Conservation (phyloP, 2,888 invertebrate species). For the Acronicta alni region DNA sequence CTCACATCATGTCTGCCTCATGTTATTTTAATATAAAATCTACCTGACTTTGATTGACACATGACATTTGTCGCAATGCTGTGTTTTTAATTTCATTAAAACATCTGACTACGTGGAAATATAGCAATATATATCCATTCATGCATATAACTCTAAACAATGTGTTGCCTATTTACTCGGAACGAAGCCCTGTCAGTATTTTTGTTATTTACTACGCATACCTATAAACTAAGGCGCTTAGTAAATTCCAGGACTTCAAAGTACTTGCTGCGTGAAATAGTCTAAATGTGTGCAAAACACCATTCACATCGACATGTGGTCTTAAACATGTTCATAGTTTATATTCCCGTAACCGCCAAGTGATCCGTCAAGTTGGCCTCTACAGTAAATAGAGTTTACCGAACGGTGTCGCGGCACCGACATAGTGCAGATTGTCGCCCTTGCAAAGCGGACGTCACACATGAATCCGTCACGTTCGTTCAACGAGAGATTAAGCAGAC, state of each 20-base stretch:
- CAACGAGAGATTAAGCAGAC: constrained; percentile 44
- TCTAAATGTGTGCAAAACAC: constrained; percentile 25
- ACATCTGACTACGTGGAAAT: too few species aligned
- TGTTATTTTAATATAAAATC: constrained; percentile 1
- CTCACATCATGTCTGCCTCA: constrained; percentile 20
- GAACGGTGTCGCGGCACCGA: constrained; percentile 35
- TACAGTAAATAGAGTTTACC: constrained; percentile 47
- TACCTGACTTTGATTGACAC: constrained; percentile 13
- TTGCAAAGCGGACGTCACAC: constrained; percentile 30
- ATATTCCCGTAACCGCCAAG: constrained; percentile 53
- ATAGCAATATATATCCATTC: too few species aligned
- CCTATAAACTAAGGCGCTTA: not conserved
- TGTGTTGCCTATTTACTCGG: too few species aligned
- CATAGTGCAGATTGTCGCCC: constrained; percentile 40
- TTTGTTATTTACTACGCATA: too few species aligned
- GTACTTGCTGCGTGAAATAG: constrained; percentile 1
- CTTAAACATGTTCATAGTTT: constrained; percentile 40
- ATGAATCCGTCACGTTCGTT: constrained; percentile 25
- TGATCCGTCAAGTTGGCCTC: constrained; percentile 58
- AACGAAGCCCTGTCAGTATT: too few species aligned
- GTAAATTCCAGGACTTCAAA: constrained; percentile 21
- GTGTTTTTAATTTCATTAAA: not conserved
- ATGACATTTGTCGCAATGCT: not conserved
- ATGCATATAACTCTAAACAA: too few species aligned
- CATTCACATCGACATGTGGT: constrained; percentile 29